Base-by-base conservation (phyloP, 2,113 vertebrate genomes). In the Proterorhinus semilunaris region DNA sequence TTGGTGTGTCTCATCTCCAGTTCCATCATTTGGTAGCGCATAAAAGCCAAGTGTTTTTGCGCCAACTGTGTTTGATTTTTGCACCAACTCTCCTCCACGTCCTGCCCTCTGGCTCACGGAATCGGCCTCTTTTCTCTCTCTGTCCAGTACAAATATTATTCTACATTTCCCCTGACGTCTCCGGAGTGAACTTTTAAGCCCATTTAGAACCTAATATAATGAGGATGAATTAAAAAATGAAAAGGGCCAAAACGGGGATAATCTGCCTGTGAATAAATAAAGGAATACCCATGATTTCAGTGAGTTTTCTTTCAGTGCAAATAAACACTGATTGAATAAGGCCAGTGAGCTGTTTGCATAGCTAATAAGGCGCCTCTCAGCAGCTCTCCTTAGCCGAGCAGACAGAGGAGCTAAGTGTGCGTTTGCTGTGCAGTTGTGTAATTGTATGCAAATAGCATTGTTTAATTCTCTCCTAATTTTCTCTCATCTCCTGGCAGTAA, bases 401-500 rank as follows among this genome's bases (percentile, higher is more conserved):
- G 80, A 68, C 68, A 59, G 64, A 5, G 65, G 65, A 5, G 53
- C 76, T 74, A 79, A 83, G 80, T 43, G 59, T 72, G 77, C 58
- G 46, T 69, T 80, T 72, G 49, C 61, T 11, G 46, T 36, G 57
- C 62, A 66, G 65, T 79, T 80, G 83, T 83, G 77, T 78, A 85
- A 89, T 87, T 87, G 69, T 79, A 81, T 88, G 85, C 82, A 87
- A 90, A 86, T 76, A 55, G 72, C 75, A 74, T 86, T 87, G 85
- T 85, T 90, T 90, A 72, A 88, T 88, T 88, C 74, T 73, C 80
- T 66, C 70, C 71, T 87, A 78, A 87, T 89, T 88, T 89, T 66
- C 74, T 71, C 11, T 59, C 43, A 65, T 80, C 85, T 86, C 75
- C 72, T 62, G 81, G 75, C 13, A 9, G 70, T 64, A 74, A 74